Evolutionary conservation across 2,797 vertebrate species (phyloP).

Genomic region (Thaleichthys pacificus): DNA sequence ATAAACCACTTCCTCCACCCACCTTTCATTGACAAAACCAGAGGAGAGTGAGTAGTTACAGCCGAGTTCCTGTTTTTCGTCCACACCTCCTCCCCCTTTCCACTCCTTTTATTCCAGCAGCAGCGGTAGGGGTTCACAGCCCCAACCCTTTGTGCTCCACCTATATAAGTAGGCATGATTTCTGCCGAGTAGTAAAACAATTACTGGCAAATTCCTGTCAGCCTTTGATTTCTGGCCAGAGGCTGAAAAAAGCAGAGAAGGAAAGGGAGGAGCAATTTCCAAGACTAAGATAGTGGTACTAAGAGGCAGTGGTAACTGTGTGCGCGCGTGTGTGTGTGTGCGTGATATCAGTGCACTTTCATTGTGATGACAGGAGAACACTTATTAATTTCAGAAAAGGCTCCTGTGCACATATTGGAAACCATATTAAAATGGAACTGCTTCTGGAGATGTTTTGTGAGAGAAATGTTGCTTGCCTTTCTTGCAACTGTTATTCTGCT

Average conservation of each 20-base stretch:
- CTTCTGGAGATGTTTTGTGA: neutral
- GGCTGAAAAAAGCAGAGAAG: slow-evolving; percentile 46
- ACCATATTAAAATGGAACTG: neutral
- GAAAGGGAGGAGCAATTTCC: slow-evolving; percentile 58
- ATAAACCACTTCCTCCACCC: slow-evolving; percentile 81
- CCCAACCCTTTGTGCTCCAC: slow-evolving; percentile 79
- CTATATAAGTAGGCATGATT: slow-evolving; percentile 87
- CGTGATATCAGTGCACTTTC: slow-evolving; percentile 54
- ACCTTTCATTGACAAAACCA: slow-evolving; percentile 82
- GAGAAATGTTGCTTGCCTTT: neutral
- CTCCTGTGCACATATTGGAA: neutral
- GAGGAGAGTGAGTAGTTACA: slow-evolving; percentile 85
- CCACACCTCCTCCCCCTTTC: slow-evolving; percentile 65
- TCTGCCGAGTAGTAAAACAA: slow-evolving; percentile 88
- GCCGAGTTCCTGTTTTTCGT: slow-evolving; percentile 90
- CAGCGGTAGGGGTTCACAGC: slow-evolving; percentile 81
- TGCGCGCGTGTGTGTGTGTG: neutral
- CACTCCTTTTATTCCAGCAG: slow-evolving; percentile 78
- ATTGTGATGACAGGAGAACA: slow-evolving; percentile 12
- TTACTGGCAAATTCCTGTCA: slow-evolving; percentile 80
- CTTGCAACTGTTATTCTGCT: too few relatives aligned
- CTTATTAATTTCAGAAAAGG: slow-evolving; percentile 13
- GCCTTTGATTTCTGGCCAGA: slow-evolving; percentile 76
- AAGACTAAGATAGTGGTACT: neutral
- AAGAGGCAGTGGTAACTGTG: neutral